Conservation (phyloP, 2,797 vertebrate genomes). For the Serranus cabrilla region DNA sequence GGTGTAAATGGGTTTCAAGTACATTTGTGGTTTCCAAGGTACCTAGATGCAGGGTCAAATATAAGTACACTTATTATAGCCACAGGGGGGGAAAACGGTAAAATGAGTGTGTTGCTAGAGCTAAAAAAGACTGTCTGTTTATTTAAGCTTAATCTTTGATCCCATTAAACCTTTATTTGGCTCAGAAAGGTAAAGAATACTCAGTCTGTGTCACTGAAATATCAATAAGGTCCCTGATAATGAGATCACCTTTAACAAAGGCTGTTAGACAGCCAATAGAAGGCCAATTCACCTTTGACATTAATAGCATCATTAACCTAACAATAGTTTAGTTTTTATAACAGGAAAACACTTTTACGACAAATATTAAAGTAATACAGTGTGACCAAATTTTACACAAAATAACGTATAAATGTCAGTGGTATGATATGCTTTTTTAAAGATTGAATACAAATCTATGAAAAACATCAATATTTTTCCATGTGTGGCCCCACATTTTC, state of each 20-base stretch:
- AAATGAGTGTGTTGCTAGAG: not conserved
- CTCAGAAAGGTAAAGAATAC: constrained; percentile 4
- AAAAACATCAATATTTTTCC: not conserved
- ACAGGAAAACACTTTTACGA: not conserved
- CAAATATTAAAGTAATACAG: not conserved
- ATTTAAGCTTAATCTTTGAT: constrained; percentile 28
- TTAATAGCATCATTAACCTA: constrained; percentile 7
- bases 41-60: constrained; percentile 18
- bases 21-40: constrained; percentile 34
- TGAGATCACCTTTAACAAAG: constrained; percentile 40
- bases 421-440: not conserved
- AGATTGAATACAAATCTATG: not conserved
- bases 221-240: constrained; percentile 43
- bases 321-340: not conserved
- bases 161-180: constrained; percentile 14
- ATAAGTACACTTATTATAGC: constrained; percentile 17
- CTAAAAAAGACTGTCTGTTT: constrained; percentile 3
- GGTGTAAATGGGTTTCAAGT: constrained; percentile 27
- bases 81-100: not conserved
- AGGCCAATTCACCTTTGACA: constrained; percentile 19
- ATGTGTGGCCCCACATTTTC: not conserved
- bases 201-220: constrained; percentile 36
- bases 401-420: not conserved
- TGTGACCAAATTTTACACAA: not conserved
- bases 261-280: not conserved